Percentiles rank a stretch among this genome's conserved stretches.
phyloP scores from a whole-genome alignment of 2,888 invertebrate genomes.

The Himalopsyche anomala region DNA sequence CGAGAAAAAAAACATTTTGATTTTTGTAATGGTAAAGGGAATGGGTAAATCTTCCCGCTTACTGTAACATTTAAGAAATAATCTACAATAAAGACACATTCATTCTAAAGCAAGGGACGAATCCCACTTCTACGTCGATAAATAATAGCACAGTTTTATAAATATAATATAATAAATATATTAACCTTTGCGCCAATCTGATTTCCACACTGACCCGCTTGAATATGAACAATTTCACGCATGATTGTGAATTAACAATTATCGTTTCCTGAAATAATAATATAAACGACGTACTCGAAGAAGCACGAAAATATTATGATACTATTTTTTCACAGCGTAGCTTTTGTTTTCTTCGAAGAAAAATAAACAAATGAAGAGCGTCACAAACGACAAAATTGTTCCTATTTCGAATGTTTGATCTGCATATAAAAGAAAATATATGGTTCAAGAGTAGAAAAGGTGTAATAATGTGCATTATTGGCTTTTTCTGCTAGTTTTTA shows the following conservation, averaged over 20 bases:
- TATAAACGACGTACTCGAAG: background rate
- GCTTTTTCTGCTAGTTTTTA: background rate
- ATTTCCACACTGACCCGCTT: constrained; percentile 27
- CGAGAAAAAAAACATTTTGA: too few species aligned
- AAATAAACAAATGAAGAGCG: background rate
- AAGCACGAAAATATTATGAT: constrained; percentile 9
- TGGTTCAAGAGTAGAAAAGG: background rate
- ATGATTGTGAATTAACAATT: background rate
- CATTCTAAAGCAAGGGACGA: too few species aligned
- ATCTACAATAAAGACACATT: too few species aligned
- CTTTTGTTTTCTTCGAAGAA: background rate
- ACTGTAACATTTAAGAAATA: too few species aligned
- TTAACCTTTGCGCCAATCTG: constrained; percentile 9
- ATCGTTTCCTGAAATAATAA: background rate
- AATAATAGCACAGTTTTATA: background rate
- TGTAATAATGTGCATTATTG: background rate
- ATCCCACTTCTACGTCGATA: too few species aligned
- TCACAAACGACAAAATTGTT: background rate
- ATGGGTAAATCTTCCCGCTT: too few species aligned
- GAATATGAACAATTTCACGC: constrained; percentile 20
- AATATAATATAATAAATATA: background rate
- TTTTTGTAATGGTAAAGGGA: too few species aligned
- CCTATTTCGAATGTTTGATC: background rate
- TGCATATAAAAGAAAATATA: background rate
- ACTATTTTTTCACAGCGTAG: background rate